phyloP scores from a whole-genome alignment of 1,140 invertebrate genomes.

The Caenorhabditis elegans region DNA sequence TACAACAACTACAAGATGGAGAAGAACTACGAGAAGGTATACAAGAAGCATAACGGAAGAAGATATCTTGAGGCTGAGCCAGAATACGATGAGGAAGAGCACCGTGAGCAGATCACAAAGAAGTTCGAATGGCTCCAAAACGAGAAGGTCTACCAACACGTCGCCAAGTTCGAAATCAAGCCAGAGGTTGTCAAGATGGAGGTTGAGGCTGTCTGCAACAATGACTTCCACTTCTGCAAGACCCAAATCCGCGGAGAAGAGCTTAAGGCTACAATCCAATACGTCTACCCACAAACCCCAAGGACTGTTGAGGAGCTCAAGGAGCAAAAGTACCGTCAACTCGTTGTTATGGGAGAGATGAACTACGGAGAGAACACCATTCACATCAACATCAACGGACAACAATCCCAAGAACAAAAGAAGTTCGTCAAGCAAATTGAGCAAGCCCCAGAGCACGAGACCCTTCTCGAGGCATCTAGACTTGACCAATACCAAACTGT shows the following conservation, averaged over 20 bases:
- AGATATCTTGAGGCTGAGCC: conserved; percentile 3
- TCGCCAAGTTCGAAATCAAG: not conserved
- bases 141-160: not conserved
- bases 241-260: conserved; percentile 2
- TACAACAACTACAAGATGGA: conserved; percentile 35
- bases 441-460: not conserved
- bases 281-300: conserved; percentile 31
- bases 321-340: conserved; percentile 33
- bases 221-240: conserved; percentile 11
- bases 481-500: conserved; percentile 45
- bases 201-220: conserved; percentile 9
- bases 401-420: conserved; percentile 38
- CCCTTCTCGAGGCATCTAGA: conserved; percentile 19
- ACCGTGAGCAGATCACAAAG: not conserved
- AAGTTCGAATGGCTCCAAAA: not conserved
- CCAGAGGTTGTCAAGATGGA: not conserved
- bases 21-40: conserved; percentile 37
- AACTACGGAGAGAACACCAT: conserved; percentile 1
- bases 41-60: conserved; percentile 34
- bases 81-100: conserved; percentile 21
- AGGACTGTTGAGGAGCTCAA: conserved; percentile 7
- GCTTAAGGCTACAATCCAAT: not conserved
- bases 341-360: not conserved
- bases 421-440: conserved; percentile 33
- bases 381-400: conserved; percentile 38